A percentile compares a stretch with the other conserved stretches of the same genome.
Evolutionary conservation across 2,888 invertebrate species (phyloP).

Genomic region (Encarsia formosa): DNA sequence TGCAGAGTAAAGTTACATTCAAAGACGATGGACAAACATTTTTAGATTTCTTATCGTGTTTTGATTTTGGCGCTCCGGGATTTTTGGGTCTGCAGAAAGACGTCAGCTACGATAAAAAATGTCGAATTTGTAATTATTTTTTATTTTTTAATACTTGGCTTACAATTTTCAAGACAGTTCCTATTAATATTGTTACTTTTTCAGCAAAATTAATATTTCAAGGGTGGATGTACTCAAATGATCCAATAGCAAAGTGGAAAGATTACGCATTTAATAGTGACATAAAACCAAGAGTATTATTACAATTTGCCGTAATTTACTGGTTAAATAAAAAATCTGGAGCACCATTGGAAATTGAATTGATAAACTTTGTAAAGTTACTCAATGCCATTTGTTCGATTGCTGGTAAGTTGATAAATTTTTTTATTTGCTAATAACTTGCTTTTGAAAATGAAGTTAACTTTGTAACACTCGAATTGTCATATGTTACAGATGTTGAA

Average conservation of each 20-base stretch:
- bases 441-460: not conserved
- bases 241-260: constrained; percentile 47
- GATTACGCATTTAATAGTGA: constrained; percentile 50
- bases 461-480: not conserved
- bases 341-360: constrained; percentile 57
- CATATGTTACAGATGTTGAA: constrained; percentile 45
- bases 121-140: constrained; percentile 43
- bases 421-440: not conserved
- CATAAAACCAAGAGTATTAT: constrained; percentile 63
- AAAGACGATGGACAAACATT: constrained; percentile 44
- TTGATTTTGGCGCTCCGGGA: constrained; percentile 41
- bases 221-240: constrained; percentile 48
- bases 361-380: constrained; percentile 65
- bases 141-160: too few species aligned
- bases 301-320: constrained; percentile 67
- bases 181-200: constrained; percentile 21
- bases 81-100: constrained; percentile 50
- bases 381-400: constrained; percentile 64
- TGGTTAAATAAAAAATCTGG: constrained; percentile 60
- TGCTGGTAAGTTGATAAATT: constrained; percentile 49
- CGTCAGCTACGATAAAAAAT: constrained; percentile 46
- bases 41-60: constrained; percentile 46
- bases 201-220: constrained; percentile 49
- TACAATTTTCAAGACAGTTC: too few species aligned
- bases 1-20: constrained; percentile 43